Evolutionary conservation across 2,113 vertebrate genomes (phyloP), one percentile per base, ranked within the genome.

Genomic region (Pseudopipra pipra): DNA sequence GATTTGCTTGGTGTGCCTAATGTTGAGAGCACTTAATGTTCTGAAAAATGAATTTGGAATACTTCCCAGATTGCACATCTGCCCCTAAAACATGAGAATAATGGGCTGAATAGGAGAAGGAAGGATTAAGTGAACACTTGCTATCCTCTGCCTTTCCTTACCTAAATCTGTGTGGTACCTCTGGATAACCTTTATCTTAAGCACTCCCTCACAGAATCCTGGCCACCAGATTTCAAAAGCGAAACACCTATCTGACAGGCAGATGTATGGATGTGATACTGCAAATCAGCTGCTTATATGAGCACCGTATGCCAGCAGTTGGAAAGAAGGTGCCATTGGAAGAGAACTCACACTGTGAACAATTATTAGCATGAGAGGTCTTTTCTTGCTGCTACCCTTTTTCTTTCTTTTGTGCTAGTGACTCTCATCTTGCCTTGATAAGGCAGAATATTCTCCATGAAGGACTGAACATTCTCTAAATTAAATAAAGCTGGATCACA

Each of bases 41-140:
- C 96, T 96, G 92, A 96, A 96, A 97, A 96, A 97, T 95, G 67
- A 94, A 91, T 91, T 87, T 97, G 96, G 96, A 97, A 95, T 83
- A 94, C 70, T 84, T 97, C 92, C 79, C 87, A 92, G 87, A 55
- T 76, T 83, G 17, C 63, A 93, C 92, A 87, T 89, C 89, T 91
- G 87, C 85, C 93, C 89, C 56, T 73, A 92, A 91, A 96, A 88
- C 3, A 3, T 85, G 54, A 61, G 85, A 74, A 73, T 86, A 79
- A 76, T 30, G 62, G 47, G 83, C 31, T 44, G 30, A 93, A 79
- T 15, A 79, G 9, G 8, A 84, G 41, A 56, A 80, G n/a, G 47
- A 21, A 92, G 25, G 31, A 73, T 67, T 28, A 76, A 86, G 58
- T 46, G 68, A 87, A 65, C 30, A 43, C 23, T 85, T 76, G 12